Base-by-base conservation (phyloP, 2,888 invertebrate species). In the Prosapia bicincta region DNA sequence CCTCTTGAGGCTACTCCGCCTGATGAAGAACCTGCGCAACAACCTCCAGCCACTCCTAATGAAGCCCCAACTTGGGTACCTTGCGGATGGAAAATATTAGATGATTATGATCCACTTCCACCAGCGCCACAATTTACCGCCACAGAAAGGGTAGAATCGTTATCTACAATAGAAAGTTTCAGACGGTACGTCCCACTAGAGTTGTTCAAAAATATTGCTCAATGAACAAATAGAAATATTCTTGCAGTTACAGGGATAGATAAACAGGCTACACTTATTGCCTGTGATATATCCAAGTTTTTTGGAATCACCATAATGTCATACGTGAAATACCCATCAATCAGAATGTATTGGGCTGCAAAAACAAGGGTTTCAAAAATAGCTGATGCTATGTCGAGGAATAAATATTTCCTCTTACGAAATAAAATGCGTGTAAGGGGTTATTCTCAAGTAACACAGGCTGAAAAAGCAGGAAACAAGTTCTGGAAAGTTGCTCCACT, bases 261-360 rank as follows among this genome's bases (percentile, higher is more conserved):
- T 38, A 38, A 38, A 38, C 38, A 38, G 38, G 38, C 38, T 38
- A 38, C 38, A 38, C 38, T 38, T 38, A 38, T 13, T 38, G 38
- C 38, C 38, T 38, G 38, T 38, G 38, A 38, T 38, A 38, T 38
- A 38, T 38, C 38, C 38, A 38, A 38, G 38, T 38, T 38, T 38
- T n/a, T n/a, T n/a, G n/a, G n/a, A n/a, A n/a, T n/a, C n/a, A 69
- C 70, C n/a, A 43, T 32, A 26, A 69, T 74, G 69, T 74, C 74
- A 43, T 69, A 69, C 26, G 20, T 69, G 26, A 32, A 69, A 69
- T 68, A 30, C 38, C 74, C 69, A 15, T 13, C 43, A 24, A 74
- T 74, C 26, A 69, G 69, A 15, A 74, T 74, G 74, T 74, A 74
- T 74, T 74, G 69, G 74, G 38, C 69, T 3, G 26, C n/a, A 15